These are phyloP conservation scores for Ostrea denselamellosa DNA, from an alignment of 1,140 invertebrate species.

Conservation along the genomic window DNA sequence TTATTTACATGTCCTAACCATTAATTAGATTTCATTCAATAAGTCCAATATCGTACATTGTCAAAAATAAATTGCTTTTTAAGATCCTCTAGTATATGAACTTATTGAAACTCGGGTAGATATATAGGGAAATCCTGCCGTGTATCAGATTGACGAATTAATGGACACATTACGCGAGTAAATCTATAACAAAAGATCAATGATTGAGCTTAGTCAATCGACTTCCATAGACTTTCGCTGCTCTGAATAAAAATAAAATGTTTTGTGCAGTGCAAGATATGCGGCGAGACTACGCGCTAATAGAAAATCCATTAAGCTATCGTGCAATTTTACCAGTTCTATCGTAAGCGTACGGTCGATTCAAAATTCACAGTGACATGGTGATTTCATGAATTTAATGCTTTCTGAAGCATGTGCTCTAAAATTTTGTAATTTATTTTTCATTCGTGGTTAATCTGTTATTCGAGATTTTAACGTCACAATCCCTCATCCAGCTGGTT, in stretches of 20 bases:
- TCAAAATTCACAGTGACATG: not conserved
- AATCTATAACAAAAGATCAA: not conserved
- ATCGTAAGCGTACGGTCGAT: not conserved
- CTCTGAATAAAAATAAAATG: not conserved
- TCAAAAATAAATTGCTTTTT: conserved; percentile 7
- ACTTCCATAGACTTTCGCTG: not conserved
- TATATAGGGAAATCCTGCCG: not conserved
- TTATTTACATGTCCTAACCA: not conserved
- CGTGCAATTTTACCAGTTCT: not conserved
- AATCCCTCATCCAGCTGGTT: not conserved
- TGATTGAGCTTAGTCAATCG: not conserved
- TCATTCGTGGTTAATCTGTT: not conserved
- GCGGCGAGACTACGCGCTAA: not conserved
- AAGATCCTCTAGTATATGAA: not conserved
- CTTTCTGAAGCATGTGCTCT: not conserved
- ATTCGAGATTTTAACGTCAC: not conserved
- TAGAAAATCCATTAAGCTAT: conserved; percentile 2
- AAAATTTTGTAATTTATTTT: not conserved
- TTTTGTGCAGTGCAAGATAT: conserved; percentile 16
- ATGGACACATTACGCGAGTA: not conserved
- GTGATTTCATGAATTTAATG: not conserved
- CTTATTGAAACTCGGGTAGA: not conserved
- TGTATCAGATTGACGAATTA: conserved; percentile 12
- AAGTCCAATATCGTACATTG: not conserved
- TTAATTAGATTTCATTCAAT: not conserved